A percentile compares a stretch with the other conserved stretches of the same genome.
Conservation (phyloP, 2,797 vertebrate genomes). For the Pachyuromys duprasi region DNA sequence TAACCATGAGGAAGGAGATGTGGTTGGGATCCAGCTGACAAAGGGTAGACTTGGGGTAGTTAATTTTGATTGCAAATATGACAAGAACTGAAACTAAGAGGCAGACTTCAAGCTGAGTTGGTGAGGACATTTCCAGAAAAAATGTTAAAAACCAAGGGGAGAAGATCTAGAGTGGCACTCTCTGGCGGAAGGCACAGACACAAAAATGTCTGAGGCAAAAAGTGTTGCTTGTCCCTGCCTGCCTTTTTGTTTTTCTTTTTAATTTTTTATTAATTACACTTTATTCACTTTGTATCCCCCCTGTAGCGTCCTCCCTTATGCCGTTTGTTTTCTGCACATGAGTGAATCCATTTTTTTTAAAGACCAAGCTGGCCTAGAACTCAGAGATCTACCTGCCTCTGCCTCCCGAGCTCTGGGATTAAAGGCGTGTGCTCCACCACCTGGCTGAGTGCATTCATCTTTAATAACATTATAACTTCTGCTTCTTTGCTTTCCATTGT, state of each 20-base stretch:
- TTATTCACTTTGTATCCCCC: no score
- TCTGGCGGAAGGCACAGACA: background rate
- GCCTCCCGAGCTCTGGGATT: background rate
- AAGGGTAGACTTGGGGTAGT: background rate
- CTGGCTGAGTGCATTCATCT: background rate
- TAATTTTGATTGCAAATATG: background rate
- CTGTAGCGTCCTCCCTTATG: no score
- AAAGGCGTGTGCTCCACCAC: background rate
- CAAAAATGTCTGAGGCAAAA: background rate
- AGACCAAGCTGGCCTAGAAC: background rate
- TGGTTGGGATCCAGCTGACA: background rate
- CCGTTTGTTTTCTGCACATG: background rate
- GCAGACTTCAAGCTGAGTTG: background rate
- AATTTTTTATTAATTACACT: no score
- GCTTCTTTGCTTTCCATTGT: background rate
- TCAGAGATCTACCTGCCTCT: background rate
- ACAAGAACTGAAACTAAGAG: background rate
- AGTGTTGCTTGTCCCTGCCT: background rate
- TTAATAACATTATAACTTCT: background rate
- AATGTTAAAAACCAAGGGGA: background rate
- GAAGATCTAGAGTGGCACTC: background rate
- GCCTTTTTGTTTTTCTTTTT: no score
- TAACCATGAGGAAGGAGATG: background rate
- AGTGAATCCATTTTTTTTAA: background rate
- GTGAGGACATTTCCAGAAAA: background rate